Conservation (phyloP, 2,797 vertebrate species). For the Babyrousa celebensis region DNA sequence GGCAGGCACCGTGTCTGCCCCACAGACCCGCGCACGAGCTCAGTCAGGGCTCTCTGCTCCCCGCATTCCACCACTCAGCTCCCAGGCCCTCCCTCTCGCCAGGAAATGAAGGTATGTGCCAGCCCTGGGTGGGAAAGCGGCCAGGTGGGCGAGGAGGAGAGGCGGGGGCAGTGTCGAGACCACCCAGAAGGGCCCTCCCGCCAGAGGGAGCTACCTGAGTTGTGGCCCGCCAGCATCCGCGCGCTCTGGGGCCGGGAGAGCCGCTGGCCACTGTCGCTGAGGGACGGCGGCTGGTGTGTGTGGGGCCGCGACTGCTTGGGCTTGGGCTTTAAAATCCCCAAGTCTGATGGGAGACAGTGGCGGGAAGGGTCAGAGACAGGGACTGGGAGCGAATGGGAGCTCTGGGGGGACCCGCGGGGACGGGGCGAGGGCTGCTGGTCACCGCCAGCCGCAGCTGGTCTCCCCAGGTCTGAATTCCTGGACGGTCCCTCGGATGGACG, state of each 20-base stretch:
- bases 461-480: neutral
- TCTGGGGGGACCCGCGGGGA: fast-evolving
- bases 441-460: neutral
- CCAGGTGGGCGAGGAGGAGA: neutral
- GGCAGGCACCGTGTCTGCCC: fast-evolving
- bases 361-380: neutral
- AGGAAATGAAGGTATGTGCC: neutral
- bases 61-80: neutral
- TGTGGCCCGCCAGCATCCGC: slow-evolving; percentile 80
- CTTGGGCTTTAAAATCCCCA: slow-evolving; percentile 60
- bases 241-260: slow-evolving; percentile 86
- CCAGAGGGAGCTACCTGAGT: slow-evolving; percentile 85
- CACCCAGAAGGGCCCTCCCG: fast-evolving
- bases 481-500: neutral
- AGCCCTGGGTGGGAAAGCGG: neutral
- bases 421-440: neutral
- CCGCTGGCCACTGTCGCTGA: neutral
- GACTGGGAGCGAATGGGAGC: fast-evolving
- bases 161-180: neutral
- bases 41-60: neutral
- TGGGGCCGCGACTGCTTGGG: slow-evolving; percentile 67
- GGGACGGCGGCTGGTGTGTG: slow-evolving; percentile 60
- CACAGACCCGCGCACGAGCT: neutral
- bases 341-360: neutral
- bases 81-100: neutral